Base-by-base conservation (phyloP, 2,113 vertebrate species). In the Natator depressus region DNA sequence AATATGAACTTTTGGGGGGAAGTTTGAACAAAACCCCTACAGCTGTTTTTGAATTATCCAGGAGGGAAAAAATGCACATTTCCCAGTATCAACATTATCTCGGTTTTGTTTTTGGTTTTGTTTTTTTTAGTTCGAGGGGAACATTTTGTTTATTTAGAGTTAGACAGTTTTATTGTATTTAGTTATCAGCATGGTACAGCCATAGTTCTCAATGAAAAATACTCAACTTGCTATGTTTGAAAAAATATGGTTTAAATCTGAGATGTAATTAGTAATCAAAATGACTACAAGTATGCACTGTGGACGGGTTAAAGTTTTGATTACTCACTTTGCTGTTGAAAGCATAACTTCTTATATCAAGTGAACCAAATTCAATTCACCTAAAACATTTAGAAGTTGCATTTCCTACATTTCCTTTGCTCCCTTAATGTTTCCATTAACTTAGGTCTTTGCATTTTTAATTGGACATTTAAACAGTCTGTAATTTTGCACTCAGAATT, bases 21-120 rank as follows among this genome's bases (percentile, higher is more conserved):
- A 89, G 91, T 90, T 88, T 91, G 89, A 95, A 84, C 65, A 96
- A 97, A 97, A 93, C 87, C 94, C 78, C 95, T 93, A 93, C 96
- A 97, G 97, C 91, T 98, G 97, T 82, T 97, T 96, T 92, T 93
- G 83, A 97, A 88, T 96, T 92, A 92, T 91, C 91, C 89, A 97
- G 87, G 90, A 94, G 81, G 95, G 57, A 82, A 96, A 93, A 97
- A 96, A 85, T 27, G 85, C 90, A 89, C 91, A 80, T 95, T 97
- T 97, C 85, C 87, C 90, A 92, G 82, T 90, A 94, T 97, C 97
- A 98, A 97, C 95, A 97, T 93, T 85, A 81, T 93, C 91, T 87
- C 72, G 38, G 85, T 86, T 96, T 95, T 95, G 90, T 94, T 96
- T 93, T 25, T 55, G 50, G 19, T 0, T 1, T 54, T 89, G 89